Evolutionary conservation across 2,113 vertebrate species (phyloP).

Genomic region (Trichechus manatus): DNA sequence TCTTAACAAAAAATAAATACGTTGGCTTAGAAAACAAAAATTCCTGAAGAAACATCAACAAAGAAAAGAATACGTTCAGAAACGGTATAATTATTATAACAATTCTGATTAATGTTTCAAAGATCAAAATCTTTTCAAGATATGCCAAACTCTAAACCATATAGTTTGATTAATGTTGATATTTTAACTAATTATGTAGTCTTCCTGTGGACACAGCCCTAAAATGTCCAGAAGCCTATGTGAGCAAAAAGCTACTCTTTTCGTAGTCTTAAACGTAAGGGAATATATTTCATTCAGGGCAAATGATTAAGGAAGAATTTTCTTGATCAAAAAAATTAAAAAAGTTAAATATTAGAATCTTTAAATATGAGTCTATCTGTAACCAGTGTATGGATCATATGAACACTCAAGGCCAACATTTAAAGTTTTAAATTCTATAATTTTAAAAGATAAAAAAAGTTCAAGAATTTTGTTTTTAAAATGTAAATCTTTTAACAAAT

Average conservation of each 20-base stretch:
- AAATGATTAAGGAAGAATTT: background rate
- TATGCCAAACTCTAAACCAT: background rate
- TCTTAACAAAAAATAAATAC: background rate
- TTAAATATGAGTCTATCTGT: background rate
- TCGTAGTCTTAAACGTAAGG: background rate
- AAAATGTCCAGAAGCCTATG: background rate
- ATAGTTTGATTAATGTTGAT: background rate
- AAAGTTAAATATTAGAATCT: background rate
- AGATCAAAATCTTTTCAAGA: background rate
- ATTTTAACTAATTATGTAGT: slow-evolving; percentile 19
- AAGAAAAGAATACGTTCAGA: background rate
- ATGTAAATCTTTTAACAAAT: background rate
- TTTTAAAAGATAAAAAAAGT: background rate
- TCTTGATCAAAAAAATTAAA: background rate
- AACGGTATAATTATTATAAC: background rate
- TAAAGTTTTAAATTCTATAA: background rate
- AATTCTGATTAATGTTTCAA: slow-evolving; percentile 23
- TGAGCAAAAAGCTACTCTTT: background rate
- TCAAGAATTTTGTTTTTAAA: background rate
- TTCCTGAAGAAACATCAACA: background rate
- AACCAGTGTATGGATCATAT: background rate
- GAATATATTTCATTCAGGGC: background rate
- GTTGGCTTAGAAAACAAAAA: slow-evolving; percentile 2
- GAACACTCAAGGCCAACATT: background rate
- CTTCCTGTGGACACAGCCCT: background rate